Percentiles rank a stretch among this genome's conserved stretches.
Conservation (phyloP, 2,797 vertebrate species). For the Tarsius wallacei region DNA sequence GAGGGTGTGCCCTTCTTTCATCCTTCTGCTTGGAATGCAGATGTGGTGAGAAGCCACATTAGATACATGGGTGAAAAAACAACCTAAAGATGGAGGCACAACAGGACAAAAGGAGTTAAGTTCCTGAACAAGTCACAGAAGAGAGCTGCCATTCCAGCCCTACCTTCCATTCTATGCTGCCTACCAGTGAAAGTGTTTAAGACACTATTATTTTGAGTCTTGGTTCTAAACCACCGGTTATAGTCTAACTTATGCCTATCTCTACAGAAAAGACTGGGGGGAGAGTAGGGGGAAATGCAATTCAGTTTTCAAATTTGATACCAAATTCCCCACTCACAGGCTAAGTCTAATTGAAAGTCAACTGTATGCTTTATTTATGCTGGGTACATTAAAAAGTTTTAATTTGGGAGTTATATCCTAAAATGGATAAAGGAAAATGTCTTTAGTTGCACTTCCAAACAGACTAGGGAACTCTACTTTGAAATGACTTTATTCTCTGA, state of each 20-base stretch:
- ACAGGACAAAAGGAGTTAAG: neutral
- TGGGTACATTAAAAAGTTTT: slow-evolving; percentile 50
- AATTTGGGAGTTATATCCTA: neutral
- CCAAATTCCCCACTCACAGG: neutral
- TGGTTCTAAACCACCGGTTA: neutral
- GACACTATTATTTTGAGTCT: neutral
- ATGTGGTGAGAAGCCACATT: neutral
- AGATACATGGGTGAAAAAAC: neutral
- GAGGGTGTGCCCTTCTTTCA: neutral
- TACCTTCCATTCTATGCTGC: neutral
- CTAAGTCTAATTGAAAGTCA: slow-evolving; percentile 5
- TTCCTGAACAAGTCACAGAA: neutral
- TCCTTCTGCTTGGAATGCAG: neutral
- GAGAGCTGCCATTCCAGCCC: neutral
- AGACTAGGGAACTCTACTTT: neutral
- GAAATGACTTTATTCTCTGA: neutral
- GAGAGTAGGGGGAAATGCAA: neutral
- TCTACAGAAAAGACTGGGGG: neutral
- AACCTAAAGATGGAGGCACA: neutral
- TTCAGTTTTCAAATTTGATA: slow-evolving; percentile 15
- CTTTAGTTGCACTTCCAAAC: neutral
- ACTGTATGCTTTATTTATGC: slow-evolving; percentile 25
- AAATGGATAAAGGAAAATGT: slow-evolving; percentile 45
- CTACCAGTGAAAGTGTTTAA: neutral
- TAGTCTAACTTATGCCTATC: neutral